Evolutionary conservation across 2,113 vertebrate species (phyloP).

Genomic region (Lampris incognitus): DNA sequence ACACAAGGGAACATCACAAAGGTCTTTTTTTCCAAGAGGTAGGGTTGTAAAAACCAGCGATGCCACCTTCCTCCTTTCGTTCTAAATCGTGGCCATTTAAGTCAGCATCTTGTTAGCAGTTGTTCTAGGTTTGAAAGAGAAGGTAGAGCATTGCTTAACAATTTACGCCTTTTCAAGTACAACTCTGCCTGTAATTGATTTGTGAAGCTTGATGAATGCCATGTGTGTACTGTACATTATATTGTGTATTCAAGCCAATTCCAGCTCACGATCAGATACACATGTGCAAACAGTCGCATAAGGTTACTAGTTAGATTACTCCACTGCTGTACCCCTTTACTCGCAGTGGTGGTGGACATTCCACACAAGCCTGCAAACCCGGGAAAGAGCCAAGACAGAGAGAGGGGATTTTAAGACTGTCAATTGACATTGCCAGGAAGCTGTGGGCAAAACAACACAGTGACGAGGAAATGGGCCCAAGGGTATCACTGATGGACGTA

Average conservation of each 20-base stretch:
- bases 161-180: not conserved
- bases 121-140: not conserved
- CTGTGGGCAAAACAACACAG: conserved; percentile 45
- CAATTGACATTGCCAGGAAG: conserved; percentile 55
- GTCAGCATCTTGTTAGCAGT: not conserved
- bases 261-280: conserved; percentile 3
- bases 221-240: not conserved
- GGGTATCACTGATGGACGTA: conserved; percentile 11
- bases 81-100: not conserved
- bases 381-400: conserved; percentile 37
- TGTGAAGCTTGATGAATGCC: not conserved
- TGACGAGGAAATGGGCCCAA: conserved; percentile 43
- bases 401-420: conserved; percentile 31
- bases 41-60: not conserved
- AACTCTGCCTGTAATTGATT: not conserved
- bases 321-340: conserved; percentile 36
- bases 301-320: conserved; percentile 20
- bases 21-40: not conserved
- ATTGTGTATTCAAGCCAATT: not conserved
- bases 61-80: not conserved
- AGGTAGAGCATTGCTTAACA: not conserved
- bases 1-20: conserved; percentile 31
- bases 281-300: conserved; percentile 36
- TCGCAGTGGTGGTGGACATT: conserved; percentile 65
- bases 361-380: conserved; percentile 67